Evolutionary conservation across 2,113 vertebrate genomes (phyloP).

Genomic region (Aramus guarauna): DNA sequence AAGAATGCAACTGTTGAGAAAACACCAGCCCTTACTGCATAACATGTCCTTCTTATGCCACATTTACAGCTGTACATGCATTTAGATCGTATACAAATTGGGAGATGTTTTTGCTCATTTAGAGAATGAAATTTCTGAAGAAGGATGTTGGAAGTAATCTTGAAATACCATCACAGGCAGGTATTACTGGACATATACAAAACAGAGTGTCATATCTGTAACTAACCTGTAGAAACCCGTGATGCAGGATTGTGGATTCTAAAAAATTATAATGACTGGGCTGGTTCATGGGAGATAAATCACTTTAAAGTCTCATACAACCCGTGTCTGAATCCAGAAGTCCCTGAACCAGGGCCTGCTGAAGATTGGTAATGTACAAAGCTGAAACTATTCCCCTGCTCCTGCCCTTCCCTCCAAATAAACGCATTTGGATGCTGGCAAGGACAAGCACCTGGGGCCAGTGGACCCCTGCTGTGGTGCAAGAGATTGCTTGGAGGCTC

Average conservation of each 20-base stretch:
- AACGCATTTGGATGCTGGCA: not conserved
- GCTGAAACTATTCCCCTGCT: not conserved
- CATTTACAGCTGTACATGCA: not conserved
- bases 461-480: not conserved
- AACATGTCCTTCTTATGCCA: not conserved
- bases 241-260: not conserved
- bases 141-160: not conserved
- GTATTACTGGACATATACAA: not conserved
- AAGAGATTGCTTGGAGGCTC: not conserved
- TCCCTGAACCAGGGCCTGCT: not conserved
- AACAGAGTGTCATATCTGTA: not conserved
- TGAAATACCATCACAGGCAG: not conserved
- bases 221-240: not conserved
- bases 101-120: not conserved
- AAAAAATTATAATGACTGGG: not conserved
- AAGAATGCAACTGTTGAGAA: not conserved
- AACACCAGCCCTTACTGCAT: not conserved
- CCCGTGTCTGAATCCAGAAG: not conserved
- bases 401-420: not conserved
- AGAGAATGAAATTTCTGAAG: not conserved
- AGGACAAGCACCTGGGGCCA: not conserved
- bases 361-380: not conserved
- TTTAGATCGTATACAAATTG: not conserved
- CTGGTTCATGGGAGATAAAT: not conserved
- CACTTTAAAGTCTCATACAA: not conserved